phyloP scores from a whole-genome alignment of 2,888 invertebrate species.

The Pharmacophagus antenor region DNA sequence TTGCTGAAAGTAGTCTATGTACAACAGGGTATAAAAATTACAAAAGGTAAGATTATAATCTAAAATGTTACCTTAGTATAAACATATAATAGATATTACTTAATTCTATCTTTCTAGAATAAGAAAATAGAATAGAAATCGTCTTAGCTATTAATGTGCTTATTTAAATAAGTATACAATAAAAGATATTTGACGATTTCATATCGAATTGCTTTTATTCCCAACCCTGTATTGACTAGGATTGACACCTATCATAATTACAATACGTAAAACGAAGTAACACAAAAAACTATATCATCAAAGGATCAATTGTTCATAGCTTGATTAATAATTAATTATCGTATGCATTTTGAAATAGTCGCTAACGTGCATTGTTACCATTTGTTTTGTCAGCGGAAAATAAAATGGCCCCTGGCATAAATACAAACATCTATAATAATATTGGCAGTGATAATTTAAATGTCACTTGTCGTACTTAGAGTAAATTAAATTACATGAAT shows the following conservation, averaged over 20 bases:
- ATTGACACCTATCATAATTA: constrained; percentile 62
- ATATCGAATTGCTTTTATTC: constrained; percentile 39
- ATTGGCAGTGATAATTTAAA: constrained; percentile 66
- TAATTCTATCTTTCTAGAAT: not conserved
- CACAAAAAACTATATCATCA: not conserved
- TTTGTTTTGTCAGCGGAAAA: not conserved
- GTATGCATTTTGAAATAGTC: constrained; percentile 1
- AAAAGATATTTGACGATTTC: constrained; percentile 13
- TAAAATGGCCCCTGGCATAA: not conserved
- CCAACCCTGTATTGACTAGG: constrained; percentile 79
- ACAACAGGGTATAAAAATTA: constrained; percentile 19
- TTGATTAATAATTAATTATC: not conserved
- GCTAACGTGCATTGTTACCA: not conserved
- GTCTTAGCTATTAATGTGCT: not conserved
- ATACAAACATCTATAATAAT: constrained; percentile 41
- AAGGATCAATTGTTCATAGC: not conserved
- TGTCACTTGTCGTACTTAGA: constrained; percentile 21
- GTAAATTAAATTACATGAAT: constrained; percentile 43
- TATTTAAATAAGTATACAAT: constrained; percentile 25
- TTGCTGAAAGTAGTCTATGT: constrained; percentile 21
- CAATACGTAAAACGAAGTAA: constrained; percentile 4
- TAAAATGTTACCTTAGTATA: constrained; percentile 10
- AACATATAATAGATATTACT: constrained; percentile 4
- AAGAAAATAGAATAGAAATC: constrained; percentile 5
- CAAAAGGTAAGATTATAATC: constrained; percentile 10